These are phyloP conservation scores for Xiphydria camelus DNA, from an alignment of 2,888 invertebrate species.

Conservation along the genomic window DNA sequence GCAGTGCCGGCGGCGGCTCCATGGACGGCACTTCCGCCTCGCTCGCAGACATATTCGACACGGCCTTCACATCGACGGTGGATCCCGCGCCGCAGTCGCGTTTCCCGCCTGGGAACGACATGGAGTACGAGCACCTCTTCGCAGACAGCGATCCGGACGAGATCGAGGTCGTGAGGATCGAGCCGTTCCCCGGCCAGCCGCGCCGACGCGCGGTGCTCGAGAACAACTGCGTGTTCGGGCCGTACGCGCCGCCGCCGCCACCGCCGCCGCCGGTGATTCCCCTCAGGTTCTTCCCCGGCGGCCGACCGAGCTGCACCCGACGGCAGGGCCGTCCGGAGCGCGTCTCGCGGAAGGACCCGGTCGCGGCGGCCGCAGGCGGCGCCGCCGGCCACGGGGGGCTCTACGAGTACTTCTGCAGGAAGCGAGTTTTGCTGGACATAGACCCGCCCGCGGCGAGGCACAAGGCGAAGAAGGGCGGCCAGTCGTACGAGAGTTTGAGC, in stretches of 20 bases:
- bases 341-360: slow-evolving; percentile 25
- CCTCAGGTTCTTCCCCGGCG: slow-evolving; percentile 31
- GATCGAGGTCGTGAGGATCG: slow-evolving; percentile 48
- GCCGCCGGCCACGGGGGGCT: slow-evolving; percentile 8
- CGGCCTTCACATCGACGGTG: slow-evolving; percentile 65
- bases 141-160: slow-evolving; percentile 69
- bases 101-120: slow-evolving; percentile 61
- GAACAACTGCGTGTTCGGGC: slow-evolving; percentile 36
- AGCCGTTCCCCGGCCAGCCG: slow-evolving; percentile 35
- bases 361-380: too few relatives aligned
- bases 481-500: slow-evolving; percentile 35
- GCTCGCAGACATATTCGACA: slow-evolving; percentile 67
- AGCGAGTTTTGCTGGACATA: slow-evolving; percentile 30
- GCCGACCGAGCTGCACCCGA: slow-evolving; percentile 36
- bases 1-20: too few relatives aligned
- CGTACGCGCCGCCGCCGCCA: slow-evolving; percentile 35
- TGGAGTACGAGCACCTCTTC: slow-evolving; percentile 69
- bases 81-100: slow-evolving; percentile 55
- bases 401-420: slow-evolving; percentile 27
- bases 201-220: slow-evolving; percentile 26
- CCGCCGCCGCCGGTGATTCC: too few relatives aligned
- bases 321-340: slow-evolving; percentile 37
- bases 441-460: slow-evolving; percentile 30
- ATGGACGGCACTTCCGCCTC: slow-evolving; percentile 46
- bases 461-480: slow-evolving; percentile 33